These are phyloP conservation scores for Hiodon alosoides DNA, from an alignment of 2,113 vertebrate genomes.

Conservation along the genomic window DNA sequence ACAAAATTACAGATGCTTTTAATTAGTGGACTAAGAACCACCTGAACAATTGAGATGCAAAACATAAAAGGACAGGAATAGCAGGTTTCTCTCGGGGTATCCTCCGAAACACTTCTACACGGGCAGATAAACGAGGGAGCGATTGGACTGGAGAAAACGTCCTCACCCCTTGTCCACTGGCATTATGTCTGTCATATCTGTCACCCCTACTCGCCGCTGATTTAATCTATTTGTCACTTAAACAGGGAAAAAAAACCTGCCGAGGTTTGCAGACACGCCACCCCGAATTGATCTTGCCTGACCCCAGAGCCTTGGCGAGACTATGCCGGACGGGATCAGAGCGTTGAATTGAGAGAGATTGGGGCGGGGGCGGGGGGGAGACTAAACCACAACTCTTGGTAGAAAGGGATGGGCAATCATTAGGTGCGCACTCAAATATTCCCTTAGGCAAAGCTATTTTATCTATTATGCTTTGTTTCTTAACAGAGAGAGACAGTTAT, in stretches of 20 bases:
- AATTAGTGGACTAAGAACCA: neutral
- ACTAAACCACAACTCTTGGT: neutral
- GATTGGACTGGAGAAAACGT: neutral
- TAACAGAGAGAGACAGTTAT: neutral
- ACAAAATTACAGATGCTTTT: neutral
- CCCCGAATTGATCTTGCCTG: conserved; percentile 47
- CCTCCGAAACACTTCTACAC: neutral
- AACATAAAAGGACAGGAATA: neutral
- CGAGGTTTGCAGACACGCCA: conserved; percentile 42
- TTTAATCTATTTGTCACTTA: conserved; percentile 49
- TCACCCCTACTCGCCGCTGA: conserved; percentile 29
- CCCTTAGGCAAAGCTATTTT: neutral
- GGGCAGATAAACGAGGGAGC: neutral
- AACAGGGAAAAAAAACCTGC: conserved; percentile 45
- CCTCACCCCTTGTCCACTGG: neutral
- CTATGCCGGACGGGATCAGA: conserved; percentile 23
- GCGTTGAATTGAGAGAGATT: conserved; percentile 25
- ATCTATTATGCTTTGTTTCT: neutral
- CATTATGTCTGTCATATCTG: conserved; percentile 8
- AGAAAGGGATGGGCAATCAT: no score
- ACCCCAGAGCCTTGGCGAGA: conserved; percentile 23
- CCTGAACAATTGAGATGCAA: neutral
- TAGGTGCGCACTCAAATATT: neutral
- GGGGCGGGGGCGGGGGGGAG: conserved; percentile 2
- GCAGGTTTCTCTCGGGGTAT: neutral